Evolutionary conservation across 2,797 vertebrate species (phyloP), one percentile per base, ranked within the genome.

Genomic region (Heliangelus exortis): DNA sequence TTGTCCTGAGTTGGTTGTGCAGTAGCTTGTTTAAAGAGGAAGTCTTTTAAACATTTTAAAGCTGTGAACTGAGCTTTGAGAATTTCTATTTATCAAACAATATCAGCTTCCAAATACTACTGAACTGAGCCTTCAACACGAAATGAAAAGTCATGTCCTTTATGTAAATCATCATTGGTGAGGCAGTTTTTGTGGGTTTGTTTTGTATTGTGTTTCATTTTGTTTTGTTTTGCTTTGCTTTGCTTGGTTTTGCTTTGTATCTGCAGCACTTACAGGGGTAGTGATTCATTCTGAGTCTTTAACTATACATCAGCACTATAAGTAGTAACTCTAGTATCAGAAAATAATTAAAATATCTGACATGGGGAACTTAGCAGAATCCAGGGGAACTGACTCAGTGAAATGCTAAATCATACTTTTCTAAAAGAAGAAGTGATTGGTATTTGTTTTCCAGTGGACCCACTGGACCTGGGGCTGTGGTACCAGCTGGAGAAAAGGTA

Each of bases 361-460:
- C 82, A 58, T n/a, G 34, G 63, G 39, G n/a, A 82, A 75, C 9
- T 62, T 36, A 11, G 53, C 63, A 65, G 45, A 19, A 82, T 31
- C 45, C 43, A 26, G 41, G 14, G 2, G 26, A 45, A 31, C 15
- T 55, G 71, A 71, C 29, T 23, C 0, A 0, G 11, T 50, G 68
- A 75, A 75, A 29, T 25, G 43, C 36, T 36, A 31, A 15, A 33
- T 74, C 25, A 71, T 10, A 29, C 8, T 54, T 51, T 19, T 55
- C 48, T 54, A 34, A 67, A 94, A 71, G 33, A 43, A 43, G 36
- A 36, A 86, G 15, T 25, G n/a, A 36, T 54, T 65, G 7, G 8
- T 80, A 5, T n/a, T 71, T 12, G 12, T 77, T 80, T 89, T 39
- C 53, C 28, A 45, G 0, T n/a, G 54, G 33, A 50, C 48, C 74